phyloP scores from a whole-genome alignment of 2,113 vertebrate species.

The Gobio gobio region DNA sequence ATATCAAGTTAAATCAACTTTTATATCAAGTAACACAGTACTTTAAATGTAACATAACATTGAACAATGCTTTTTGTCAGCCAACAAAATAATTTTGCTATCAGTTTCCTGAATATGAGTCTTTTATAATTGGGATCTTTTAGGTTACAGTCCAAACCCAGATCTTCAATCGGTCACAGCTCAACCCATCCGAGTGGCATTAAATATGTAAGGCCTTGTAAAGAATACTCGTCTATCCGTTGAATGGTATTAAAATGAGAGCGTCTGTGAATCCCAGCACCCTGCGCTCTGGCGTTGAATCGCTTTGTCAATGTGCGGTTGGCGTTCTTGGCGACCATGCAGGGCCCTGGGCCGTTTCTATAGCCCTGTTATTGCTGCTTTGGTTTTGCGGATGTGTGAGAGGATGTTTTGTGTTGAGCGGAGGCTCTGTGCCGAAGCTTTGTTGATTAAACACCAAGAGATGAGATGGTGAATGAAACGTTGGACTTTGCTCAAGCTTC shows the following conservation, averaged over 20 bases:
- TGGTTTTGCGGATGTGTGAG: conserved; percentile 27
- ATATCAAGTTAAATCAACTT: too few relatives aligned
- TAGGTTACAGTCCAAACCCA: not conserved
- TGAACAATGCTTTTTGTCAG: not conserved
- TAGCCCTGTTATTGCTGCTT: conserved; percentile 32
- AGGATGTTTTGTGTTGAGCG: conserved; percentile 21
- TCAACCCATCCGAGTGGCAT: conserved; percentile 11
- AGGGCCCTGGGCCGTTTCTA: not conserved
- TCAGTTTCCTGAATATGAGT: conserved; percentile 2
- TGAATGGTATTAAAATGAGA: conserved; percentile 31
- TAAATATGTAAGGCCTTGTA: conserved; percentile 49
- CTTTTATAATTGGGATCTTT: conserved; percentile 1
- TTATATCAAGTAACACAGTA: not conserved
- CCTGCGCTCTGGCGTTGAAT: not conserved
- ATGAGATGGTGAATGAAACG: conserved; percentile 24
- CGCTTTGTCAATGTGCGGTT: not conserved
- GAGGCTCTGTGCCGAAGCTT: conserved; percentile 10
- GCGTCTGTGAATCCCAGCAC: conserved; percentile 1
- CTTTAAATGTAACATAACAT: not conserved
- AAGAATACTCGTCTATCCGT: conserved; percentile 31
- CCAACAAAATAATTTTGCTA: not conserved
- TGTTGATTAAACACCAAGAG: conserved; percentile 21
- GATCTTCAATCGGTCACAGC: conserved; percentile 12
- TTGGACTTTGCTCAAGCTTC: not conserved
- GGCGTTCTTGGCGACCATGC: conserved; percentile 4